phyloP scores from a whole-genome alignment of 2,888 invertebrate species.

The Diplolepis rosae region DNA sequence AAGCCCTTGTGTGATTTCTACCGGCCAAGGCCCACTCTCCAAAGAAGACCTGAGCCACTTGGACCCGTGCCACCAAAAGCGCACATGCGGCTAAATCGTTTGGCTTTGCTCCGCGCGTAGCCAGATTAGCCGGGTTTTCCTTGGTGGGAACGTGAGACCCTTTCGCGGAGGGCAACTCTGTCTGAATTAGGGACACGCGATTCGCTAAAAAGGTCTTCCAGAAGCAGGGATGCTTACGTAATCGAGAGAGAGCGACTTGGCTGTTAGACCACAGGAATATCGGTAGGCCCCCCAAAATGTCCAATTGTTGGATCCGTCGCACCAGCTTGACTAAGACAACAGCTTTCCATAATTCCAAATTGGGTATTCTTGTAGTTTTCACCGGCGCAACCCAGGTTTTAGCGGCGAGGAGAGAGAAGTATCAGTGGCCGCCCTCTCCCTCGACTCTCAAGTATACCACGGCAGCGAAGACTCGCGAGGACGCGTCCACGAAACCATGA shows the following conservation, averaged over 20 bases:
- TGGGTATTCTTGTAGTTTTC: constrained; percentile 42
- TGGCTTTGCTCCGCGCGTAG: constrained; percentile 30
- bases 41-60: background rate
- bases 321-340: constrained; percentile 36
- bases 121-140: constrained; percentile 38
- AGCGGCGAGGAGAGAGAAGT: constrained; percentile 32
- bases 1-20: background rate
- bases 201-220: constrained; percentile 57
- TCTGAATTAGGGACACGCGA: constrained; percentile 53
- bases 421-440: background rate
- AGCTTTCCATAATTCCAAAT: constrained; percentile 42
- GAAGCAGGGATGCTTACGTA: constrained; percentile 49
- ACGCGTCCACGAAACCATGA: constrained; percentile 44
- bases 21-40: background rate
- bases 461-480: constrained; percentile 37
- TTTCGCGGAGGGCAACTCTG: constrained; percentile 42
- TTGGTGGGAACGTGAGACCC: constrained; percentile 52
- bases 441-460: constrained; percentile 36
- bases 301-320: constrained; percentile 23
- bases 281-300: constrained; percentile 22
- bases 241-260: constrained; percentile 51
- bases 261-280: constrained; percentile 52
- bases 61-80: constrained; percentile 1
- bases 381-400: constrained; percentile 42
- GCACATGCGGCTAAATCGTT: too few species aligned